Conservation (phyloP, 2,113 vertebrate species). For the Alectura lathami region DNA sequence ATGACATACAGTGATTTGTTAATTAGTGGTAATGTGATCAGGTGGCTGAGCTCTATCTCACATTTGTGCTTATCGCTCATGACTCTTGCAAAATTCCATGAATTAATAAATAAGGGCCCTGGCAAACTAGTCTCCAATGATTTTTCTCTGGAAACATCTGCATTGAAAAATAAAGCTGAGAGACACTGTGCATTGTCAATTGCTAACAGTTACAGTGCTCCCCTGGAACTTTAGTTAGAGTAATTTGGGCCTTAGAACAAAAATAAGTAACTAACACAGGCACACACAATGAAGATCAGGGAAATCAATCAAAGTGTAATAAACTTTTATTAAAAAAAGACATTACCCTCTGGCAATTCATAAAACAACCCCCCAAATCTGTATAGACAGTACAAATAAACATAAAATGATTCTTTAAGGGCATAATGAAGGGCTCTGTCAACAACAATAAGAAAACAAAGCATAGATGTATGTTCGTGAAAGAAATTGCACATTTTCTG, state of each 20-base stretch:
- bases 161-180: slow-evolving; percentile 24
- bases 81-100: not conserved
- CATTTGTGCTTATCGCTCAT: not conserved
- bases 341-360: slow-evolving; percentile 47
- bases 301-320: slow-evolving; percentile 68
- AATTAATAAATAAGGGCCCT: not conserved
- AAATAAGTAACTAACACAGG: not conserved
- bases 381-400: slow-evolving; percentile 58
- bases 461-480: not conserved
- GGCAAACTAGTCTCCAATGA: not conserved
- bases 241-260: slow-evolving; percentile 42
- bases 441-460: slow-evolving; percentile 50
- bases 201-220: slow-evolving; percentile 1
- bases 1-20: not conserved
- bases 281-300: not conserved
- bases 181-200: slow-evolving; percentile 32
- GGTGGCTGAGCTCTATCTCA: not conserved
- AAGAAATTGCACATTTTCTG: slow-evolving; percentile 27
- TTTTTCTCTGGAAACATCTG: slow-evolving; percentile 29
- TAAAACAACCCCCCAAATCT: slow-evolving; percentile 56
- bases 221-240: slow-evolving; percentile 36
- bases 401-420: slow-evolving; percentile 62
- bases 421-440: slow-evolving; percentile 56
- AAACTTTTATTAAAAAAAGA: slow-evolving; percentile 67
- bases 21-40: slow-evolving; percentile 2